phyloP scores from a whole-genome alignment of 1,140 invertebrate species.

The Papilio polyxenes region DNA sequence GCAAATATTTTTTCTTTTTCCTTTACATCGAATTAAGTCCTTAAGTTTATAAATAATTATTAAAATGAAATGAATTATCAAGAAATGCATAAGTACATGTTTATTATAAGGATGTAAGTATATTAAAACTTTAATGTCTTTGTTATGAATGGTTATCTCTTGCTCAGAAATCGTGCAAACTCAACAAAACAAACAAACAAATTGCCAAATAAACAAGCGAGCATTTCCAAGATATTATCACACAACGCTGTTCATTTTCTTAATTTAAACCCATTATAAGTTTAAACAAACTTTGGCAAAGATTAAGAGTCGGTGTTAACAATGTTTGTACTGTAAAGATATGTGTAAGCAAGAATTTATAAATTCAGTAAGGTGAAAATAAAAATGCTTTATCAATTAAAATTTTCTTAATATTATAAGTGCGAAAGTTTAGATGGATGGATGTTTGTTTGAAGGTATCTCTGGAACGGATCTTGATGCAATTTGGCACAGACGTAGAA shows the following conservation, averaged over 20 bases:
- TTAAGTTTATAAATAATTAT: too few species aligned
- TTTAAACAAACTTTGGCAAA: constrained; percentile 16
- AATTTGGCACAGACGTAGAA: too few species aligned
- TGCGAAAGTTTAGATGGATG: too few species aligned
- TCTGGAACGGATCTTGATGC: too few species aligned
- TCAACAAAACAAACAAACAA: constrained; percentile 1
- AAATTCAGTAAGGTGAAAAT: neutral
- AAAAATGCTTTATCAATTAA: too few species aligned
- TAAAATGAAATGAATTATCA: too few species aligned
- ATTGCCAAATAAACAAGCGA: constrained; percentile 22
- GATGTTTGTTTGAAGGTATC: too few species aligned
- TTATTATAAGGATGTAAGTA: neutral
- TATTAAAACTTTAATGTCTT: neutral
- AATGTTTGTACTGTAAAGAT: constrained; percentile 30
- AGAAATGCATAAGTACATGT: neutral
- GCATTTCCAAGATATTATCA: constrained; percentile 5
- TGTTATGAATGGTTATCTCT: neutral
- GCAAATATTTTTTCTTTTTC: too few species aligned
- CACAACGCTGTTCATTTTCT: neutral
- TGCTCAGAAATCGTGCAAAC: neutral
- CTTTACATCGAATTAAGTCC: too few species aligned
- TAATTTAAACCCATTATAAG: constrained; percentile 22
- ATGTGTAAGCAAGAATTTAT: constrained; percentile 47
- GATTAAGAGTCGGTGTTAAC: constrained; percentile 3
- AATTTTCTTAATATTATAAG: too few species aligned